Base-by-base conservation (phyloP, 1,140 invertebrate genomes). In the Drosophila ambigua region DNA sequence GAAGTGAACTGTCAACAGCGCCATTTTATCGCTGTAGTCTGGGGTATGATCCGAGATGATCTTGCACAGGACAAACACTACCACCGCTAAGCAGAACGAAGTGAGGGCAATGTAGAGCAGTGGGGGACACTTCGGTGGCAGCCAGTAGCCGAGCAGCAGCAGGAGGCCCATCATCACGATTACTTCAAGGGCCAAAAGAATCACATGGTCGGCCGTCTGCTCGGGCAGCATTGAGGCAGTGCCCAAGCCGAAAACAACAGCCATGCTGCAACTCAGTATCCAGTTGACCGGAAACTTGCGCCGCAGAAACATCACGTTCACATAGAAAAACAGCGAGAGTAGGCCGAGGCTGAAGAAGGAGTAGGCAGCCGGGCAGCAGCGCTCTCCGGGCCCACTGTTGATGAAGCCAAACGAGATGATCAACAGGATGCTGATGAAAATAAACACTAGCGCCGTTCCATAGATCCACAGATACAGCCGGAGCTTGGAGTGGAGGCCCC, bases 201-300 rank as follows among this genome's bases (percentile, higher is more conserved):
- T 0, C 0, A 48, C 13, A 1, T 39, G 15, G 0, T 9, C 7
- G 2, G 23, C 5, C 0, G 23, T 28, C 46, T 72, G 46, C 4
- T 20, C 13, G 3, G 3, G 0, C 11, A 75, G 7, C 0, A 67
- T 4, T 0, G 60, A 65, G 7, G 53, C 65, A 9, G 50, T 23
- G 26, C 54, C 78, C 16, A 82, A 0, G 1, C 41, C n/a, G 26
- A 82, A 31, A 0, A 57, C 13, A 7, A 49, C 13, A 2, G 59
- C 78, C 8, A 74, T 35, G 15, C 3, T 0, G n/a, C 15, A 46
- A 60, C 60, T 59, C 6, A 48, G 2, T 4, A 82, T 23, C 82
- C 82, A 87, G 6, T 87, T 72, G 24, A 23, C 0, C 6, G 74
- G 78, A 8, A 41, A 76, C 20, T 45, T 54, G 13, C 51, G 63